Base-by-base conservation (phyloP, 2,797 vertebrate genomes). In the Arnoldichthys spilopterus region DNA sequence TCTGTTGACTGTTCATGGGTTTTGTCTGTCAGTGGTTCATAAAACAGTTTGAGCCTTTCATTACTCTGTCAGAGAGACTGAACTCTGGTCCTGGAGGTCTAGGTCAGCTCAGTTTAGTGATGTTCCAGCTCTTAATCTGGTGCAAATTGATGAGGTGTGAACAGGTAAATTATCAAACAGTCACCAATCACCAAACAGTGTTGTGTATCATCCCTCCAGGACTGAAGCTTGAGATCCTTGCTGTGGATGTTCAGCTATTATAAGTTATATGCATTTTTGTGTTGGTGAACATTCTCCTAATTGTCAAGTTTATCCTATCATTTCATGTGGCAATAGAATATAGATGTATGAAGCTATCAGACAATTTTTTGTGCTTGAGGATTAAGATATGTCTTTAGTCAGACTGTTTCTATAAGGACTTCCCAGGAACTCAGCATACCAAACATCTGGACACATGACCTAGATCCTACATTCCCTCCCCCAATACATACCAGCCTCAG, bases 381-480 rank as follows among this genome's bases (percentile, higher is more conserved):
- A 47, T 32, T 70, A 32, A 26, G 37, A 49, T 58, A 18, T 45
- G 79, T 43, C 40, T 76, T 68, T 51, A 76, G 15, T 18, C 68
- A 67, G 61, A 67, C 62, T 81, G 68, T 53, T 40, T 58, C 40
- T 51, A 15, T 51, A 28, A 37, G 45, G 47, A 43, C 73, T 76
- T 72, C 13, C 68, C 7, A 66, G 51, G 34, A 64, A 62, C 7
- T 30, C 15, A 34, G 15, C 24, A 61, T 63, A 49, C 9, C 71
- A 62, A 63, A 74, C 73, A 75, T 62, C 43, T 37, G 49, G 51
- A 56, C 15, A 49, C 56, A 61, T 43, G 62, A 76, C 62, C 49
- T 43, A 45, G 56, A 49, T 47, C 72, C 43, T 63, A 58, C 43
- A 71, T 20, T 26, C 69, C 34, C 28, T 12, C 40, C 22, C 64